Percentiles rank a stretch among this genome's conserved stretches.
Conservation (phyloP, 2,797 vertebrate genomes). For the Denticeps clupeoides region DNA sequence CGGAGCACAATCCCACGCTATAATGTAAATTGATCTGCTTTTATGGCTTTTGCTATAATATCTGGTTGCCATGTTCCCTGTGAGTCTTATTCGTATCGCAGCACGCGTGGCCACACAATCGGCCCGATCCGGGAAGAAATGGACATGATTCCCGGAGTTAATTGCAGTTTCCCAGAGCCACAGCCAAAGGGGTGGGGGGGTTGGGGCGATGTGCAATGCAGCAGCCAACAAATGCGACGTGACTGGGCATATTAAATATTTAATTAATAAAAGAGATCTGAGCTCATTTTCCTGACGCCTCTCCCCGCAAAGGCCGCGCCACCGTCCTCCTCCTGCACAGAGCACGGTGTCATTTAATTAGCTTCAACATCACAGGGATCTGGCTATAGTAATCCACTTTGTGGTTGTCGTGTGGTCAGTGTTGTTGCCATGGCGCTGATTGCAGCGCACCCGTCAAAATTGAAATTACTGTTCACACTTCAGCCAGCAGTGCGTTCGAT, state of each 20-base stretch:
- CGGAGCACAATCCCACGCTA: conserved; percentile 7
- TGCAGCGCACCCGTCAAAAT: conserved; percentile 44
- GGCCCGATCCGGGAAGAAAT: conserved; percentile 5
- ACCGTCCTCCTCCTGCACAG: too few species aligned
- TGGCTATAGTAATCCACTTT: conserved; percentile 52
- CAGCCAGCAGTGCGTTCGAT: neutral
- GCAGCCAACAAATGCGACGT: neutral
- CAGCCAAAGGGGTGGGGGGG: too few species aligned
- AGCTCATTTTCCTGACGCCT: too few species aligned
- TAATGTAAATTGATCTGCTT: conserved; percentile 19
- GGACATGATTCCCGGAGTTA: conserved; percentile 14
- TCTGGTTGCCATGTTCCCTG: conserved; percentile 17
- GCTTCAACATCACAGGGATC: conserved; percentile 45
- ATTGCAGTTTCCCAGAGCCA: conserved; percentile 15
- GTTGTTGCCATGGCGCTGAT: conserved; percentile 51
- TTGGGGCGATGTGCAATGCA: neutral
- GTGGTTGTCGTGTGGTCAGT: conserved; percentile 44
- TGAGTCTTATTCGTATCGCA: conserved; percentile 15
- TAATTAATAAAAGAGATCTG: too few species aligned
- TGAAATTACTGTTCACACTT: conserved; percentile 36
- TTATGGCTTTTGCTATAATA: conserved; percentile 17
- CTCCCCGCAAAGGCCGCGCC: too few species aligned
- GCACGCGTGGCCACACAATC: conserved; percentile 8
- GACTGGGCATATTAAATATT: neutral
- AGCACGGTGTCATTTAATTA: too few species aligned